These are phyloP conservation scores for Macrochelys suwanniensis DNA, from an alignment of 2,797 vertebrate species.

Conservation along the genomic window DNA sequence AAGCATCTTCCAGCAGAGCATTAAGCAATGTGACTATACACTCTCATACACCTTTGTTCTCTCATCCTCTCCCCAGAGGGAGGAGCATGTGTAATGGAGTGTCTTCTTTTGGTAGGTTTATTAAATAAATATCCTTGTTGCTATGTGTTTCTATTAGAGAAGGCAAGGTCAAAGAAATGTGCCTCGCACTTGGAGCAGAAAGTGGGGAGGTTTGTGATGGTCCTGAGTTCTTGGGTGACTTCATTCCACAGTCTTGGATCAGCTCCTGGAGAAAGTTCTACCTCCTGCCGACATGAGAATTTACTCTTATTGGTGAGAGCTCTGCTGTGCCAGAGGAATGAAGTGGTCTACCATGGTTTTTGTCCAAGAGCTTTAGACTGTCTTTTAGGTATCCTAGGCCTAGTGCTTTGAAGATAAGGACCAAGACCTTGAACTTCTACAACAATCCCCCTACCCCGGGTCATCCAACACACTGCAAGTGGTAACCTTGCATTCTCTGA, in stretches of 20 bases:
- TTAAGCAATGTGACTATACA: not conserved
- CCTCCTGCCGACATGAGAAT: not conserved
- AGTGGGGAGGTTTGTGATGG: not conserved
- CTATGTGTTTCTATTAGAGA: not conserved
- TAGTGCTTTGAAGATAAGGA: not conserved
- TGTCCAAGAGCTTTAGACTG: not conserved
- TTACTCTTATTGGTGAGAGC: not conserved
- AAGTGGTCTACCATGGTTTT: not conserved
- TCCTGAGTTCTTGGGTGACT: not conserved
- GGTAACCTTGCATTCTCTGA: fast-evolving
- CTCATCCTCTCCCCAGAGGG: not conserved
- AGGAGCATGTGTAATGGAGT: not conserved
- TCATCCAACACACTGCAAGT: fast-evolving
- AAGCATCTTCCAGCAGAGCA: not conserved
- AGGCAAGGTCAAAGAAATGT: not conserved
- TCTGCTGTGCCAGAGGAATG: not conserved
- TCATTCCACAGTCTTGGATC: not conserved
- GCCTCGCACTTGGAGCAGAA: not conserved
- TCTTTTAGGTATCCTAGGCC: not conserved
- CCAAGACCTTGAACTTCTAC: not conserved
- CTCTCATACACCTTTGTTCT: not conserved
- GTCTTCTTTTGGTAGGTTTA: not conserved
- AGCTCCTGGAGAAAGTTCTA: not conserved
- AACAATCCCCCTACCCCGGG: fast-evolving
- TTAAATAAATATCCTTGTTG: not conserved